Evolutionary conservation across 2,113 vertebrate species (phyloP), one percentile per base, ranked within the genome.

Genomic region (Scophthalmus maximus): DNA sequence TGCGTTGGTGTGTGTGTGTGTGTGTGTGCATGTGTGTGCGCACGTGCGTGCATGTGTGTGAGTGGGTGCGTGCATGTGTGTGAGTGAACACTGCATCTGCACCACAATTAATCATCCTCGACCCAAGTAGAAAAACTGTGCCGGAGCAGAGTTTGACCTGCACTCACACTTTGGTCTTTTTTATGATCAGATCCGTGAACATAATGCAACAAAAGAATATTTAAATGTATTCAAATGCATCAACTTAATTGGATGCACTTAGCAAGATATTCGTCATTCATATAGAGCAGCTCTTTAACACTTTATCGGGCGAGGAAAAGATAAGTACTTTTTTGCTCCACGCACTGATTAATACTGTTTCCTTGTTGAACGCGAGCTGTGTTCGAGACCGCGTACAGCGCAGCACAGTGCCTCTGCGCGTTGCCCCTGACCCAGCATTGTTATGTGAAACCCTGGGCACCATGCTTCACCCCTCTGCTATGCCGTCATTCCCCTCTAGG

Each of bases 361-460:
- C 69, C 71, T 36, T 68, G 74, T 11, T 64, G 47, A 69, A 78
- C 53, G 73, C 76, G 66, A 58, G 58, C 72, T 36, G 66, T 27
- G 52, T 65, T 70, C 76, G 78, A 76, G 76, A 52, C 36, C 73
- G 22, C 40, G 81, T 58, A 80, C 75, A 81, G 85, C 74, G 72
- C 61, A 78, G 29, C 38, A 77, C 61, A 17, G 74, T 8, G 5
- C 61, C 65, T 76, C 83, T 62, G 69, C 44, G 71, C 66, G 75
- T 65, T 47, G 55, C 66, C 77, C 60, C 74, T 83, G 84, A 80
- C 87, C 85, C 73, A 8, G 67, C 79, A 82, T 83, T 84, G 89
- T 87, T 76, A 84, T 73, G 67, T 84, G 85, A 88, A 79, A 82
- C 88, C 81, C 84, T 30, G 77, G 79, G 86, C 87, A 76, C 72